Evolutionary conservation across 2,797 vertebrate species (phyloP).

Genomic region (Falco biarmicus): DNA sequence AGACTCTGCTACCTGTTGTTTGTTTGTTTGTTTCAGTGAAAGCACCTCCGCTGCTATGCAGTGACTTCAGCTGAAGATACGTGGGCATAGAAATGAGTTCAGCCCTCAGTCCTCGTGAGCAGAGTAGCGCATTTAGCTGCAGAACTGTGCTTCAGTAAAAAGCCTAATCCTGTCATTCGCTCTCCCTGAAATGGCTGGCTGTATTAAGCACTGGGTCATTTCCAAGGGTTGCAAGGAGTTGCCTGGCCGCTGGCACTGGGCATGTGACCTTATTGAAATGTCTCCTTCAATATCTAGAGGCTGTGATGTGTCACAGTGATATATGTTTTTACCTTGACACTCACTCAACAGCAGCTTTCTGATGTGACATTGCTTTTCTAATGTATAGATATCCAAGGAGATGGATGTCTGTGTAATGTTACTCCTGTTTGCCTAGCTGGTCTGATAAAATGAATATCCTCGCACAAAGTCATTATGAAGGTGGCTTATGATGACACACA

Average conservation of each 20-base stretch:
- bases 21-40: background rate
- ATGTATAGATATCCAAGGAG: background rate
- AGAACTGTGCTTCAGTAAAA: background rate
- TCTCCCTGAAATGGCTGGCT: background rate
- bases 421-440: background rate
- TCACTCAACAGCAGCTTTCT: conserved; percentile 37
- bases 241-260: background rate
- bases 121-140: background rate
- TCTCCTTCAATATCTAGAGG: conserved; percentile 9
- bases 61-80: background rate
- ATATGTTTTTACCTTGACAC: conserved; percentile 31
- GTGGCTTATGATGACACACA: background rate
- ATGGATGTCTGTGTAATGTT: conserved; percentile 7
- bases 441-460: conserved; percentile 8
- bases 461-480: background rate
- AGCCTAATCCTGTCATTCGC: background rate
- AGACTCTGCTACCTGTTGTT: background rate
- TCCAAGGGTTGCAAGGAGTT: conserved; percentile 1
- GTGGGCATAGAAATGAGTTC: background rate
- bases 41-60: background rate
- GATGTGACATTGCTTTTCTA: background rate
- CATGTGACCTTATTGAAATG: conserved; percentile 6
- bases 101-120: background rate
- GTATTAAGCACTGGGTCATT: background rate
- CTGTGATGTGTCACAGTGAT: conserved; percentile 1